Base-by-base conservation (phyloP, 2,797 vertebrate species). In the Leucoraja ocellata region DNA sequence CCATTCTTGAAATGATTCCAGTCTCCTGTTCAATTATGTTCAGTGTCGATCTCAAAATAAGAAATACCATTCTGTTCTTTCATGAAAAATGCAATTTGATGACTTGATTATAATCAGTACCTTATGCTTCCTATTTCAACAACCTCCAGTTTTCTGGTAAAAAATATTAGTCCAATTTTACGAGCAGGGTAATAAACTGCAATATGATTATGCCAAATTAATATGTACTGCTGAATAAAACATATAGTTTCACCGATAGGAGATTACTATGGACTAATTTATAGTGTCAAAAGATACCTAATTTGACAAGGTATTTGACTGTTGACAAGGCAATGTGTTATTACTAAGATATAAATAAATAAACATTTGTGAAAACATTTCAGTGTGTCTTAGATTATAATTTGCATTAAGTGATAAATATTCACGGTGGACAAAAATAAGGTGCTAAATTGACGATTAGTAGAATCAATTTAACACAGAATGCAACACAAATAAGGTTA, bases 181-280 rank as follows among this genome's bases (percentile, higher is more conserved):
- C 21, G 28, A 54, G 39, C 11, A 58, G 90, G 10, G 39, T 76
- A 92, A 92, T 92, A 28, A 11, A 28, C 39, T 92, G 90, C 71
- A 92, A 92, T 23, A 92, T 76, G 36, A 91, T 91, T 74, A 74
- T 74, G 6, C 61, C 61, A 88, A 68, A 88, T 25, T 88, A 65
- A 88, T 13, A 86, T 68, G n/a, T 74, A 74, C 71, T 25, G 71
- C 90, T 92, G 90, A 92, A 76, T 76, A 76, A 46, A 54, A 76
- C 10, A 73, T 74, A 74, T 21, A 74, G 36, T 92, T 25, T 36
- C 23, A 91, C 46, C 28, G 32, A 71, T 10, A 92, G 39, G 11
- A 46, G 71, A n/a, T 39, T 54, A 92, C 71, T 76, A 6, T 16
- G 54, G 23, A 28, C 11, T 23, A n/a, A 10, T 54, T 9, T 46